Evolutionary conservation across 2,113 vertebrate species (phyloP).

Genomic region (Prunella fulvescens): DNA sequence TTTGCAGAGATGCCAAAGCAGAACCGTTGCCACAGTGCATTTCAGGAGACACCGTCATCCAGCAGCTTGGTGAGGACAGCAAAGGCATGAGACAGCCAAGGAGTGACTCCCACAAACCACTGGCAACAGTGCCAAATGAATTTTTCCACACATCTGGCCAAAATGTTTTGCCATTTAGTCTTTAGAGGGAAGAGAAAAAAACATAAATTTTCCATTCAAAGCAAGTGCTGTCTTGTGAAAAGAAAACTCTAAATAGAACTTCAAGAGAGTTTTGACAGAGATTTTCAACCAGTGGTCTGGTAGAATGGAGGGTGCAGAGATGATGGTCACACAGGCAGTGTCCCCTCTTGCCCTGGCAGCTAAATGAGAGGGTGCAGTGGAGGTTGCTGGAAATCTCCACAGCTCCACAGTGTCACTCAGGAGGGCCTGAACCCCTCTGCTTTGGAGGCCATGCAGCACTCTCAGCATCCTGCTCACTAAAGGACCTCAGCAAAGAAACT

Average conservation of each 20-base stretch:
- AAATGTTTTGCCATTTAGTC: neutral
- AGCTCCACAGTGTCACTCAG: rapidly evolving
- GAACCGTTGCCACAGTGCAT: neutral
- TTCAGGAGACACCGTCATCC: neutral
- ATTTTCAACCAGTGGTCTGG: neutral
- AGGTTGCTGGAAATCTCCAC: neutral
- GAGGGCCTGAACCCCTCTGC: neutral
- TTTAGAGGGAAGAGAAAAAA: neutral
- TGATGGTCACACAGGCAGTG: rapidly evolving
- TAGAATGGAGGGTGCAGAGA: neutral
- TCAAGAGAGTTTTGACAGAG: neutral
- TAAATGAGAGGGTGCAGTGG: rapidly evolving
- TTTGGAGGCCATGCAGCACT: neutral
- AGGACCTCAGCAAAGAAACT: neutral
- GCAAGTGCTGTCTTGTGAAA: neutral
- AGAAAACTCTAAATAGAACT: neutral
- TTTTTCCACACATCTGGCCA: neutral
- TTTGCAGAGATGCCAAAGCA: neutral
- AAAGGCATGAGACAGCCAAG: neutral
- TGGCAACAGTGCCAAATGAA: neutral
- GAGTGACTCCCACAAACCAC: neutral
- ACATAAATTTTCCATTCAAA: neutral
- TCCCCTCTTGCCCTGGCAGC: neutral
- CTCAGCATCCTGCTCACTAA: rapidly evolving
- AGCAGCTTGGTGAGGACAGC: neutral